Conservation (phyloP, 2,113 vertebrate genomes). For the Ictalurus furcatus region DNA sequence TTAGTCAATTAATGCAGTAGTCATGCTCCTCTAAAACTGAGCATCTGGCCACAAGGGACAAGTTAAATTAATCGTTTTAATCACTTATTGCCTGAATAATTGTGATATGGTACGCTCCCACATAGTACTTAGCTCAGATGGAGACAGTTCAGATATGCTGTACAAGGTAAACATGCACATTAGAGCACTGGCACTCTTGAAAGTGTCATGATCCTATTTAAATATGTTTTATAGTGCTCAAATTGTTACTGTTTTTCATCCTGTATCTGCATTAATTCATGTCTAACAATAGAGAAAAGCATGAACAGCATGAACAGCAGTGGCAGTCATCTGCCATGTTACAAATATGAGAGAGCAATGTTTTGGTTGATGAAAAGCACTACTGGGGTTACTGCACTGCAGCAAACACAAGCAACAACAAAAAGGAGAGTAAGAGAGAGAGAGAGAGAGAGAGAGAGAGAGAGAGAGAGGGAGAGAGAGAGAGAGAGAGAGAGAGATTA, state of each 20-base stretch:
- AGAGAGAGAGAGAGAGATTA: slow-evolving; percentile 20
- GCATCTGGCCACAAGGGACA: too few relatives aligned
- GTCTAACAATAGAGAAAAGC: not conserved
- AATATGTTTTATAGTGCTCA: not conserved
- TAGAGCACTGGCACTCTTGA: too few relatives aligned
- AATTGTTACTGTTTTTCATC: not conserved
- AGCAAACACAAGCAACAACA: slow-evolving; percentile 13
- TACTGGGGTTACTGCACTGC: slow-evolving; percentile 47
- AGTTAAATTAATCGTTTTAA: too few relatives aligned
- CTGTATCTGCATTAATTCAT: not conserved
- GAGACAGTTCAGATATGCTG: too few relatives aligned
- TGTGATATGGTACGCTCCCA: too few relatives aligned
- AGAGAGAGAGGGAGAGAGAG: not conserved
- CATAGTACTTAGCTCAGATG: too few relatives aligned
- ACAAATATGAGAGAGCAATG: not conserved
- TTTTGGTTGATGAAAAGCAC: slow-evolving; percentile 30
- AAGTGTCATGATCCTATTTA: not conserved
- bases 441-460: not conserved
- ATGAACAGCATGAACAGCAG: too few relatives aligned
- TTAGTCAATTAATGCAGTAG: too few relatives aligned
- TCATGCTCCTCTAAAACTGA: too few relatives aligned
- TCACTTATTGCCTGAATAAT: too few relatives aligned
- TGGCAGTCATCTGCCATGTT: slow-evolving; percentile 11
- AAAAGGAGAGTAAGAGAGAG: not conserved
- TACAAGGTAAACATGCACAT: too few relatives aligned